Evolutionary conservation across 1,140 invertebrate species (phyloP), one percentile per base, ranked within the genome.

Genomic region (Drosophila miranda): DNA sequence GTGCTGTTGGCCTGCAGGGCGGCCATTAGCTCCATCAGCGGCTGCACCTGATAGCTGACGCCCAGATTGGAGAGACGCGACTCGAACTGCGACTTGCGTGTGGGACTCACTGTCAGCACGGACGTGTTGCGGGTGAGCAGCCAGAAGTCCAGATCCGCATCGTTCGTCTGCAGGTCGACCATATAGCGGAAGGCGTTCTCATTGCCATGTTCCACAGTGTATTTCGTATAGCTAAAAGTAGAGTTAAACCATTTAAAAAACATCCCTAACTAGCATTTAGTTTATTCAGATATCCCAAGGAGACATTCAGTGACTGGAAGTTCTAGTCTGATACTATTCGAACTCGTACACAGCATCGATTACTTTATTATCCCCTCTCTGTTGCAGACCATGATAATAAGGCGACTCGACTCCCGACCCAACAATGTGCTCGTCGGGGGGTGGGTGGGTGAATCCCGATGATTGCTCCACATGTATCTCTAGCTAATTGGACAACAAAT

Each of bases 401-500:
- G 23, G 23, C 23, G 23, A 26, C 23, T 6, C 23, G 23, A 23
- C 4, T 23, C 23, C 23, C 23, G 23, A 23, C 23, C 23, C 23
- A 23, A 23, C 23, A 23, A 0, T 26, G 23, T 5, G 5, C 23
- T 5, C 23, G 23, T 19, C 2, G 23, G 4, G 23, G 23, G 23
- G 16, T 16, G 16, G 16, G 16, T 16, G 23, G 23, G 0, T n/a
- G 62, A 71, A 53, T 72, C 67, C 55, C 56, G 68, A 72, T 52
- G 61, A 75, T 75, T 80, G 66, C 45, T 78, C 55, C 57, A 59
- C 58, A 75, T 67, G 56, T 82, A 69, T 82, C 64, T 30, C 64
- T 30, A 54, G 57, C 75, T 87, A 87, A 87, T 87, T 87, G 82
- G 82, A 87, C 71, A 87, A 87, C 58, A 72, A 81, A 87, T 87